Evolutionary conservation across 2,797 vertebrate genomes (phyloP).

Genomic region (Garrulus glandarius): DNA sequence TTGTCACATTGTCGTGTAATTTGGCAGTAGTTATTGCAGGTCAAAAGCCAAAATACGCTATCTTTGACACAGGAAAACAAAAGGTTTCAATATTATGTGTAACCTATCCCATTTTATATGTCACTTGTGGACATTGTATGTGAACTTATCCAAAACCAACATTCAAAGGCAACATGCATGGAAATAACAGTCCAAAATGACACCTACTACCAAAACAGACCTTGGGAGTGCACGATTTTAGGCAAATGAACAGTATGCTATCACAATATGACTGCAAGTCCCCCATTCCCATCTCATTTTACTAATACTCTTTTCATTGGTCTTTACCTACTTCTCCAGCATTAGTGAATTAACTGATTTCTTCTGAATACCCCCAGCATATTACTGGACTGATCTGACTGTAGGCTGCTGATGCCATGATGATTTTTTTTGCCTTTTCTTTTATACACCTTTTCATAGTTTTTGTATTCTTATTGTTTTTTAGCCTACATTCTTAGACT

Average conservation of each 20-base stretch:
- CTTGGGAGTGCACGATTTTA: not conserved
- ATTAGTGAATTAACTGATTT: not conserved
- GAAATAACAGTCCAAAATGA: slow-evolving; percentile 43
- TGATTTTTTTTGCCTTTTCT: too few relatives aligned
- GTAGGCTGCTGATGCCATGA: not conserved
- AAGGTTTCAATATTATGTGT: slow-evolving; percentile 17
- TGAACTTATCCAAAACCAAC: slow-evolving; percentile 65
- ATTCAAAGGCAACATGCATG: slow-evolving; percentile 11
- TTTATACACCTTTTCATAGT: too few relatives aligned
- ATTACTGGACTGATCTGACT: not conserved
- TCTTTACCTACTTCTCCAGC: not conserved
- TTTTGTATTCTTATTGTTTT: too few relatives aligned
- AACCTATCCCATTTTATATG: not conserved
- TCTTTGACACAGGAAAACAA: slow-evolving; percentile 43
- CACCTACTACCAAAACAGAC: slow-evolving; percentile 26
- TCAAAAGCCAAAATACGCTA: slow-evolving; percentile 19
- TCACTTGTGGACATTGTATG: not conserved
- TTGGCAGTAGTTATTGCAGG: not conserved
- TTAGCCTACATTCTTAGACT: too few relatives aligned
- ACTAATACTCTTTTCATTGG: not conserved
- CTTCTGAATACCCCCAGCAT: not conserved
- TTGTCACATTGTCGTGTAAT: not conserved
- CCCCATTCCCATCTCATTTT: not conserved
- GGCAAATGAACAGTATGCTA: not conserved
- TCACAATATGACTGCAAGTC: not conserved